A percentile compares a stretch with the other conserved stretches of the same genome.
Evolutionary conservation across 2,113 vertebrate species (phyloP).

Genomic region (Dipodomys merriami): DNA sequence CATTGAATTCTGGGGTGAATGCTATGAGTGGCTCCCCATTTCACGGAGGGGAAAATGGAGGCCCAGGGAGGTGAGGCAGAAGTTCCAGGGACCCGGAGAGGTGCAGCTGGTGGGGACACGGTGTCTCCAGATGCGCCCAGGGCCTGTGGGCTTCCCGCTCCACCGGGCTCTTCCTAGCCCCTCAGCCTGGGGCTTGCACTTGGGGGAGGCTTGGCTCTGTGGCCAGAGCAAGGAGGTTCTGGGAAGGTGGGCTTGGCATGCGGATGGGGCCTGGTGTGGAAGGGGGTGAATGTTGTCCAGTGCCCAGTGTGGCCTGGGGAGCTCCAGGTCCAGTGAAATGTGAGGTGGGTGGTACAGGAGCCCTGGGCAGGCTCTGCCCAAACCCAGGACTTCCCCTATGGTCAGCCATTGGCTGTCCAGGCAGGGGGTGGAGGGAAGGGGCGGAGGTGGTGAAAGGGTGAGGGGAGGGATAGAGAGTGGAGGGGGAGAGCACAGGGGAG

Average conservation of each 20-base stretch:
- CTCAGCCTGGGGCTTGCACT: background rate
- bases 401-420: background rate
- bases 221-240: background rate
- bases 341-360: background rate
- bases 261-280: fast-evolving
- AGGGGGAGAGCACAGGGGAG: too few species aligned
- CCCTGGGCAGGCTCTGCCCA: background rate
- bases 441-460: too few species aligned
- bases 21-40: background rate
- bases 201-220: background rate
- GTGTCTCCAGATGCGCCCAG: background rate
- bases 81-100: background rate
- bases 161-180: background rate
- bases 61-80: background rate
- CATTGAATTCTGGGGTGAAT: background rate
- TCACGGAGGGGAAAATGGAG: background rate
- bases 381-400: background rate
- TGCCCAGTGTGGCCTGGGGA: background rate
- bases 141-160: fast-evolving
- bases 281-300: too few species aligned
- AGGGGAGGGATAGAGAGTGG: too few species aligned
- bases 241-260: background rate
- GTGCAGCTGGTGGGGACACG: background rate
- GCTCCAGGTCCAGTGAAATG: fast-evolving
- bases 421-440: fast-evolving